These are phyloP conservation scores for Ursus arctos DNA, from an alignment of 2,113 vertebrate genomes.

Conservation along the genomic window DNA sequence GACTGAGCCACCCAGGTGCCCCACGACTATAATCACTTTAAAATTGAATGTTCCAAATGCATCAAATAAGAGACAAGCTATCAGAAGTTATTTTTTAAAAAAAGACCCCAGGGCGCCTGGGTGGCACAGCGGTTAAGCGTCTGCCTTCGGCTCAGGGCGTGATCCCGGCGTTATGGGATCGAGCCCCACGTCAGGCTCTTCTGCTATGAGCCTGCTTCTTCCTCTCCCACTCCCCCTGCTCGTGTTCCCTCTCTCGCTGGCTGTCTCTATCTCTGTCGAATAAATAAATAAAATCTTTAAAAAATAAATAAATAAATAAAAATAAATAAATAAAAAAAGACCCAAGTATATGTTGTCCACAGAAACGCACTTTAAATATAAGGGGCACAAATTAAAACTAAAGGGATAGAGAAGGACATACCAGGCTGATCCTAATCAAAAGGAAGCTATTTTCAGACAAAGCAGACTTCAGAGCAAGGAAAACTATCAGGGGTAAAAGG, in stretches of 20 bases:
- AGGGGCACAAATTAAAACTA: neutral
- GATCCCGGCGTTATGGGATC: no score
- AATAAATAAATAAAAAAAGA: neutral
- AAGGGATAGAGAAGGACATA: neutral
- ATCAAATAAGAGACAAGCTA: neutral
- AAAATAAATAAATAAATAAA: no score
- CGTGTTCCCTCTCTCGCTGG: no score
- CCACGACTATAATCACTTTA: neutral
- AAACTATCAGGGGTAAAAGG: neutral
- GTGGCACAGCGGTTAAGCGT: no score
- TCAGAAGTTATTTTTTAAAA: neutral
- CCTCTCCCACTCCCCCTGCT: no score
- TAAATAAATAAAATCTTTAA: no score
- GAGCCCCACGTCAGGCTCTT: no score
- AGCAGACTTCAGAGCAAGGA: neutral
- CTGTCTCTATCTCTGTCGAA: no score
- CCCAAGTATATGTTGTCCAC: neutral
- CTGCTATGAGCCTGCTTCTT: no score
- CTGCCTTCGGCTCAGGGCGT: no score
- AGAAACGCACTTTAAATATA: neutral
- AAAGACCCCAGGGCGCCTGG: neutral
- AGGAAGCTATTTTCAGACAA: neutral
- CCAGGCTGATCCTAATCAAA: neutral
- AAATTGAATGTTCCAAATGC: neutral
- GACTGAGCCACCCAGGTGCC: neutral